These are phyloP conservation scores for Cervus canadensis DNA, from an alignment of 2,113 vertebrate species.

Conservation along the genomic window DNA sequence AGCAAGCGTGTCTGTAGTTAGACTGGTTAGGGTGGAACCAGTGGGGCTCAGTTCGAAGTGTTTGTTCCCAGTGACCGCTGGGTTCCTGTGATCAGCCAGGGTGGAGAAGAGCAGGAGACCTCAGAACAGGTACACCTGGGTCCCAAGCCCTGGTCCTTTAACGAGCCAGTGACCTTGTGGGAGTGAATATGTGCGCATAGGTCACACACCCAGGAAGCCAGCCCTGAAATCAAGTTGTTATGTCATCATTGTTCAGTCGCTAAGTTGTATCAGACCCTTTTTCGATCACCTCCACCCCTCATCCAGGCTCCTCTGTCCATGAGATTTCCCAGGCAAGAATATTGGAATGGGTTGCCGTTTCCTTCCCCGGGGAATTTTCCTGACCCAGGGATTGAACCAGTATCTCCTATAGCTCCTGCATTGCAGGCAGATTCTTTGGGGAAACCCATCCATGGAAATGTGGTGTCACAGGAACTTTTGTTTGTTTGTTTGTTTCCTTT, in stretches of 20 bases:
- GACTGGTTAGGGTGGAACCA: neutral
- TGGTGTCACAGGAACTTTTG: neutral
- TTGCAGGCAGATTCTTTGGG: neutral
- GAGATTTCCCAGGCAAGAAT: neutral
- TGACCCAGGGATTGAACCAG: neutral
- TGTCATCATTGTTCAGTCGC: neutral
- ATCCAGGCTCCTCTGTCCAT: neutral
- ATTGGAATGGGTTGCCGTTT: neutral
- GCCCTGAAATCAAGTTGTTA: neutral
- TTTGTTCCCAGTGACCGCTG: neutral
- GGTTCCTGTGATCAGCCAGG: neutral
- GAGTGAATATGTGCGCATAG: neutral
- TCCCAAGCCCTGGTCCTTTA: neutral
- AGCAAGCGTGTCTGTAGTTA: neutral
- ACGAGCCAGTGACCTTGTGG: accelerated
- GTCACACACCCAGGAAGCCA: accelerated
- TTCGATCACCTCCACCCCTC: neutral
- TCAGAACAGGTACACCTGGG: neutral
- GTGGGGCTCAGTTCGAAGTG: neutral
- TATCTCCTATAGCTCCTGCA: neutral
- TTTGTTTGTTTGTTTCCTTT: neutral
- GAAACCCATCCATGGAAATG: neutral
- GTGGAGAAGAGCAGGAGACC: neutral
- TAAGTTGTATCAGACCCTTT: neutral
- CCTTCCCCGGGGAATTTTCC: neutral